Evolutionary conservation across 2,113 vertebrate species (phyloP), one percentile per base, ranked within the genome.

Genomic region (Gopherus flavomarginatus): DNA sequence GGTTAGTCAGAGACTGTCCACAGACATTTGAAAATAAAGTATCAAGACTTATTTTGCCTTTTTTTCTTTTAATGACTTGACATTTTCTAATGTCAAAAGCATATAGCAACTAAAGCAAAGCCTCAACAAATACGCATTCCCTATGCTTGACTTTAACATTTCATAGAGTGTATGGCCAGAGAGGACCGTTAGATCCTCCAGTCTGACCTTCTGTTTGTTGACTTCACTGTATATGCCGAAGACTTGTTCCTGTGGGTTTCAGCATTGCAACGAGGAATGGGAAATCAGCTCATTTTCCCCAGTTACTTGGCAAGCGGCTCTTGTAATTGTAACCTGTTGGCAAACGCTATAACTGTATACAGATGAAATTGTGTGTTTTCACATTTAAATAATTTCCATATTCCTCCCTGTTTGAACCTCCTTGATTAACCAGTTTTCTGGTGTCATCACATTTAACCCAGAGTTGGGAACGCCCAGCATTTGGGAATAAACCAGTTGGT

Each of bases 41-140:
- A 92, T 89, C 49, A 89, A 89, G 22, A 27, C 88, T 75, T 54
- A 79, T 10, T 83, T 89, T 95, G 75, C 13, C 26, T 84, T 42
- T n/a, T 27, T 82, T 90, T 95, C 75, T 95, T 96, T 90, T 92
- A 92, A 86, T 87, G 50, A 26, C 80, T 72, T 94, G 89, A 94
- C 81, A 85, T 96, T 96, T 97, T 69, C 91, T 92, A 90, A 52
- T 81, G 44, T 93, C 92, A 96, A 95, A 81, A 95, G 94, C n/a
- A 96, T 96, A 57, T 89, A 90, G 89, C 83, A 83, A 83, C 91
- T 94, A 95, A 96, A 93, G 93, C 92, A 93, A 88, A 97, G 90
- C 89, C 87, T 97, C 94, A 90, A 90, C 89, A 7, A 0, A 90
- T 93, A 94, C 89, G 89, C 95, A 90, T 88, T 95, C 80, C 42